These are phyloP conservation scores for Ischnura elegans DNA, from an alignment of 2,888 invertebrate genomes.

Conservation along the genomic window DNA sequence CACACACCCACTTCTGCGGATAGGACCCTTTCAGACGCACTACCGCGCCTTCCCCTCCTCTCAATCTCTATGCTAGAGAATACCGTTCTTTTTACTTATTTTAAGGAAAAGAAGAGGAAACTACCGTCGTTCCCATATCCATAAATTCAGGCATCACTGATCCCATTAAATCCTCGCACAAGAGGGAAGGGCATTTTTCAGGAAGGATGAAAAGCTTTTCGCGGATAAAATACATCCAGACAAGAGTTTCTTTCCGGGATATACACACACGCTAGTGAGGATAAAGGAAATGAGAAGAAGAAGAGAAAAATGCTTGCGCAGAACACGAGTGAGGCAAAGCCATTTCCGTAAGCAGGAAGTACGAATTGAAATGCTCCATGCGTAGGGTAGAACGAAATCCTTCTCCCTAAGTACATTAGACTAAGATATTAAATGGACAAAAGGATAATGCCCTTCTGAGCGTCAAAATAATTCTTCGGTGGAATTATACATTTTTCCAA, in stretches of 20 bases:
- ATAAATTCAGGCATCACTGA: slow-evolving; percentile 56
- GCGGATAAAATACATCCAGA: slow-evolving; percentile 41
- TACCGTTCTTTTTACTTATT: background rate
- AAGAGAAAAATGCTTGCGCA: background rate
- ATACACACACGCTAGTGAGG: background rate
- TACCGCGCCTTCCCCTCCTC: background rate
- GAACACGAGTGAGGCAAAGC: background rate
- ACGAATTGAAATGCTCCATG: background rate
- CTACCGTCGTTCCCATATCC: slow-evolving; percentile 5
- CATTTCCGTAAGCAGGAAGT: background rate
- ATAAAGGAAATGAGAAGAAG: background rate
- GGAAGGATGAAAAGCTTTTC: slow-evolving; percentile 44
- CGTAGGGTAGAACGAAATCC: background rate
- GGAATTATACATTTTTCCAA: too few relatives aligned
- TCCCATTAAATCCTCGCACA: slow-evolving; percentile 53
- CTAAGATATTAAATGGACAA: background rate
- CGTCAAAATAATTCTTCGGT: too few relatives aligned
- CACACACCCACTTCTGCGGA: too few relatives aligned
- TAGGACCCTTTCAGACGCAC: background rate
- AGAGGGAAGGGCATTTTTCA: slow-evolving; percentile 38
- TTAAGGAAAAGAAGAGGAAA: background rate
- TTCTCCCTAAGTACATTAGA: background rate
- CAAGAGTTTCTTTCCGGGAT: slow-evolving; percentile 39
- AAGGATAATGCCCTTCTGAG: too few relatives aligned
- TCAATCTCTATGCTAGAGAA: background rate